Percentiles rank a stretch among this genome's conserved stretches.
Evolutionary conservation across 2,888 invertebrate species (phyloP).

Genomic region (Pachydiplax longipennis): DNA sequence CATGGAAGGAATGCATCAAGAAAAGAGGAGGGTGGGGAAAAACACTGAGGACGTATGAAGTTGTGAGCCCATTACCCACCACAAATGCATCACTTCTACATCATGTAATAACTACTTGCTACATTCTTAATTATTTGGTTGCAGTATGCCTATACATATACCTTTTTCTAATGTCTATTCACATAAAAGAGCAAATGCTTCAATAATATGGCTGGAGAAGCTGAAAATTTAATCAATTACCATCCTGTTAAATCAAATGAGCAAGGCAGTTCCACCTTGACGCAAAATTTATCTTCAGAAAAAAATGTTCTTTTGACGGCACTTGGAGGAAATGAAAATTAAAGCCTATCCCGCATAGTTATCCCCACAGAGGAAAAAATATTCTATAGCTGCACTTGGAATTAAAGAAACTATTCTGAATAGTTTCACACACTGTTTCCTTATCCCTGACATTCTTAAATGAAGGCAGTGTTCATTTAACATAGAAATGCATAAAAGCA

Average conservation of each 20-base stretch:
- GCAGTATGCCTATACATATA: not conserved
- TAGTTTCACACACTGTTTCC: not conserved
- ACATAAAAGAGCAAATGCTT: conserved; percentile 7
- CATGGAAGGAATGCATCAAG: conserved; percentile 11
- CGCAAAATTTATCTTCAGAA: not conserved
- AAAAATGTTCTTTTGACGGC: too few species aligned
- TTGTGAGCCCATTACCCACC: conserved; percentile 16
- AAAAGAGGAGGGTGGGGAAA: conserved; percentile 40
- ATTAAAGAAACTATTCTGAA: not conserved
- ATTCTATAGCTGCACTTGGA: not conserved
- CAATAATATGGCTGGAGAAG: not conserved
- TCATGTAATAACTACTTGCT: not conserved
- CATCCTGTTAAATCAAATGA: not conserved
- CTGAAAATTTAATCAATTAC: not conserved
- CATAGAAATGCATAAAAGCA: not conserved
- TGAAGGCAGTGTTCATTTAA: conserved; percentile 25
- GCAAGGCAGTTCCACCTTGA: not conserved
- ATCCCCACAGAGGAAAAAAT: not conserved
- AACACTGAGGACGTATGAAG: conserved; percentile 1
- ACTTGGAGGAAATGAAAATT: too few species aligned
- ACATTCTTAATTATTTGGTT: not conserved
- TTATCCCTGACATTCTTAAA: not conserved
- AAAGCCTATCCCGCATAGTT: not conserved
- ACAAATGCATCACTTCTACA: conserved; percentile 17
- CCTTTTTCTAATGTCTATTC: not conserved